These are phyloP conservation scores for Bombylius discolor DNA, from an alignment of 2,888 invertebrate genomes.

Conservation along the genomic window DNA sequence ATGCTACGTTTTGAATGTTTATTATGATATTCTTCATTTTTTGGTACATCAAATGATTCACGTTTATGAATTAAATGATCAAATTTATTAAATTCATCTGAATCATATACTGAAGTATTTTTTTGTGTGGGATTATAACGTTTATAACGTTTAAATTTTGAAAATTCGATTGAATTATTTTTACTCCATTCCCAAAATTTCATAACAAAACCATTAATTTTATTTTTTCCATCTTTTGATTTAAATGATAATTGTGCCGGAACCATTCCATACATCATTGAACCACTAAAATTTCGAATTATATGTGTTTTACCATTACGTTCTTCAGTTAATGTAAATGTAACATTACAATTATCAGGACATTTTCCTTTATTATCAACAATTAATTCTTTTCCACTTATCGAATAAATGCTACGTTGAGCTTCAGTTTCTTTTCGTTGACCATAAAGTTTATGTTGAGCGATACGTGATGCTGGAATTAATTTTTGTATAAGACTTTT, in stretches of 20 bases:
- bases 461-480: constrained; percentile 33
- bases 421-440: constrained; percentile 44
- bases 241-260: constrained; percentile 55
- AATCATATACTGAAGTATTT: background rate
- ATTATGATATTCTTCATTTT: constrained; percentile 10
- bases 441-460: constrained; percentile 42
- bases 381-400: constrained; percentile 50
- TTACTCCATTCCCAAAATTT: constrained; percentile 71
- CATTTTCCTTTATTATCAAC: constrained; percentile 60
- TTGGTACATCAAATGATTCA: constrained; percentile 22
- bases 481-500: constrained; percentile 24
- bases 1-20: constrained; percentile 17
- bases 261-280: constrained; percentile 56
- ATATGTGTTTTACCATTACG: constrained; percentile 42
- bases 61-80: constrained; percentile 27
- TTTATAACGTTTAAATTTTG: constrained; percentile 2
- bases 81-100: constrained; percentile 24
- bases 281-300: constrained; percentile 49
- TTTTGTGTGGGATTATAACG: constrained; percentile 11
- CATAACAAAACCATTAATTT: constrained; percentile 60
- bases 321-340: constrained; percentile 44
- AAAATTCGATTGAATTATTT: constrained; percentile 11
- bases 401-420: constrained; percentile 44
- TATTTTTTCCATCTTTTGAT: constrained; percentile 37
- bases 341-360: constrained; percentile 53